These are phyloP conservation scores for Pheosia gnoma DNA, from an alignment of 2,888 invertebrate genomes.

Conservation along the genomic window DNA sequence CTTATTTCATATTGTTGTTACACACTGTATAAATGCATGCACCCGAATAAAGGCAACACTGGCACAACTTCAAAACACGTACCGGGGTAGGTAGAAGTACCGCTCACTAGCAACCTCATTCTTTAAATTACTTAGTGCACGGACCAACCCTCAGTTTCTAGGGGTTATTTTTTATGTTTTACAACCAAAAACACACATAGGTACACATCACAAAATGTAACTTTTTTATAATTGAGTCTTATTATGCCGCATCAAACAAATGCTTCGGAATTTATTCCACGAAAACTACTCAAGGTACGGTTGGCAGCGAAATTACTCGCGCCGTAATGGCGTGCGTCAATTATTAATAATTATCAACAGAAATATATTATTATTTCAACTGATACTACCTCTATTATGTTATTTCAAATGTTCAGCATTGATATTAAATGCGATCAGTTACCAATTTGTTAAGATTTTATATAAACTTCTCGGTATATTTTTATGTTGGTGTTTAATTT, in stretches of 20 bases:
- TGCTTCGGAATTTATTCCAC: slow-evolving; percentile 80
- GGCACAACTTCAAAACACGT: no score
- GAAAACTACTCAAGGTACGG: slow-evolving; percentile 71
- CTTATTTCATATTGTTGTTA: no score
- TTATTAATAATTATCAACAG: slow-evolving; percentile 71
- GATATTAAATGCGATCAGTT: slow-evolving; percentile 37
- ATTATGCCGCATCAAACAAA: slow-evolving; percentile 83
- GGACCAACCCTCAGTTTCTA: neutral
- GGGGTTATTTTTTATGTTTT: neutral
- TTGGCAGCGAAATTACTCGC: slow-evolving; percentile 68
- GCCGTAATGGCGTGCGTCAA: slow-evolving; percentile 64
- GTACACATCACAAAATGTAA: slow-evolving; percentile 11
- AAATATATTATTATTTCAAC: slow-evolving; percentile 59
- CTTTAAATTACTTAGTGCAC: no score
- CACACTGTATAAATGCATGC: no score
- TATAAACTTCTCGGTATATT: slow-evolving; percentile 9
- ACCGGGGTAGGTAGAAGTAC: no score
- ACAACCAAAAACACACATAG: slow-evolving; percentile 48
- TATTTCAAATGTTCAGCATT: slow-evolving; percentile 48
- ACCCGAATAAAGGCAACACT: no score
- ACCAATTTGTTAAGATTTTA: slow-evolving; percentile 5
- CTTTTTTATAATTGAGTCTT: slow-evolving; percentile 80
- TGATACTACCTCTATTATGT: slow-evolving; percentile 54
- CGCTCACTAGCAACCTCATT: no score
- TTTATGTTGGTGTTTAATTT: neutral